Base-by-base conservation (phyloP, 2,113 vertebrate genomes). In the Neopipo cinnamomea region DNA sequence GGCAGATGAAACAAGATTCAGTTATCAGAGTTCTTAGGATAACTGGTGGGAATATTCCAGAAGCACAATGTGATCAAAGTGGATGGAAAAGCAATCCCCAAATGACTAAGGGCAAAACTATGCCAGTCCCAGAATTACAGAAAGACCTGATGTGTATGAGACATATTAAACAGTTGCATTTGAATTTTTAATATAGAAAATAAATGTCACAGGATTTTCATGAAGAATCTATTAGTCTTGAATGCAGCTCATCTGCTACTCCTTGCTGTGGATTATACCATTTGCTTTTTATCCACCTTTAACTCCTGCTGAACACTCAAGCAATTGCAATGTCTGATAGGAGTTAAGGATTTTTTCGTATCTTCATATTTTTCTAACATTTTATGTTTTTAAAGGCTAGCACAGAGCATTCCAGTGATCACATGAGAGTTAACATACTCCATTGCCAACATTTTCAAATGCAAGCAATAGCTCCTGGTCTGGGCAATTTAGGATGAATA, bases 21-120 rank as follows among this genome's bases (percentile, higher is more conserved):
- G 37, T 68, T 77, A 91, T 55, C 66, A 71, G 73, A 78, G 73
- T 53, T 91, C 66, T 75, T 52, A 76, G 76, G 87, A 83, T 82
- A 96, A 94, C 72, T 83, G 73, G 61, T 93, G 72, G 92, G 90
- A 90, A 95, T 93, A 96, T n/a, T 93, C 88, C 79, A 97, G 82
- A 88, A 94, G 72, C 72, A 91, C 79, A 92, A 71, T 61, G 23
- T 84, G 90, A 97, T 96, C 96, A 92, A 93, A 95, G 92, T 2
- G 15, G 79, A 92, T 93, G 68, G 61, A 92, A 97, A 93, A 93
- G 92, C 79, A 95, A 91, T 75, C 68, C 88, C 52, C 83, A 92
- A 81, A 94, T 67, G 86, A 96, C 84, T 92, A 79, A 86, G 67
- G 79, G 85, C 76, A 91, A 95, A 96, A 88, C 77, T 80, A 78